phyloP scores from a whole-genome alignment of 2,113 vertebrate genomes.

The Ageneiosus marmoratus region DNA sequence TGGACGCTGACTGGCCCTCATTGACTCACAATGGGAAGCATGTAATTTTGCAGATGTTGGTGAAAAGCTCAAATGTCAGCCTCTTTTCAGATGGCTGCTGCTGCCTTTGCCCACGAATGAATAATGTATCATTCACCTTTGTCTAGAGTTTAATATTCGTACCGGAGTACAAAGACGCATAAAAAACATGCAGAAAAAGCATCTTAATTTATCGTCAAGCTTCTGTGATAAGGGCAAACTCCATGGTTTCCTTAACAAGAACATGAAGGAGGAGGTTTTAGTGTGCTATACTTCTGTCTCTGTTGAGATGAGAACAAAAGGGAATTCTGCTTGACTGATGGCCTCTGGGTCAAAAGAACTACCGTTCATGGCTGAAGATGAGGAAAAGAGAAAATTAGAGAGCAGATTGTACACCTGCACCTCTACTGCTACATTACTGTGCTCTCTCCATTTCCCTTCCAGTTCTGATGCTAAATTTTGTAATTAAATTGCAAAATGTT shows the following conservation, averaged over 20 bases:
- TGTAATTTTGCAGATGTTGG: constrained; percentile 97
- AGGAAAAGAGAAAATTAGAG: background rate
- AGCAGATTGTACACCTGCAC: background rate
- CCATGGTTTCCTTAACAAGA: constrained; percentile 43
- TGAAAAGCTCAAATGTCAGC: constrained; percentile 98
- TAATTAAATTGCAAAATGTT: background rate
- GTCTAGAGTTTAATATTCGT: constrained; percentile 95
- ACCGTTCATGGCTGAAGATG: background rate
- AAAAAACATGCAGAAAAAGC: constrained; percentile 80
- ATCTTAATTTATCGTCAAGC: constrained; percentile 86
- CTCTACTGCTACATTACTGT: background rate
- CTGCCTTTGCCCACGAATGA: constrained; percentile 84
- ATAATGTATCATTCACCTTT: constrained; percentile 98
- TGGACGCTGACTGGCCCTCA: constrained; percentile 87
- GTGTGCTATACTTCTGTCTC: background rate
- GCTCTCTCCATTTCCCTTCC: background rate
- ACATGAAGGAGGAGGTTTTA: constrained; percentile 13
- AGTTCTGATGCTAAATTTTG: background rate
- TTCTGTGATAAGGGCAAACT: constrained; percentile 80
- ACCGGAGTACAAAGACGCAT: constrained; percentile 87
- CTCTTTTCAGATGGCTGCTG: constrained; percentile 90
- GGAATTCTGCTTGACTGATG: constrained; percentile 21
- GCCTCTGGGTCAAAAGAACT: background rate
- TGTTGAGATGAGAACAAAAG: constrained; percentile 15
- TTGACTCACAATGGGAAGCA: constrained; percentile 95